Conservation (phyloP, 2,113 vertebrate genomes). For the Pycnonotus jocosus region DNA sequence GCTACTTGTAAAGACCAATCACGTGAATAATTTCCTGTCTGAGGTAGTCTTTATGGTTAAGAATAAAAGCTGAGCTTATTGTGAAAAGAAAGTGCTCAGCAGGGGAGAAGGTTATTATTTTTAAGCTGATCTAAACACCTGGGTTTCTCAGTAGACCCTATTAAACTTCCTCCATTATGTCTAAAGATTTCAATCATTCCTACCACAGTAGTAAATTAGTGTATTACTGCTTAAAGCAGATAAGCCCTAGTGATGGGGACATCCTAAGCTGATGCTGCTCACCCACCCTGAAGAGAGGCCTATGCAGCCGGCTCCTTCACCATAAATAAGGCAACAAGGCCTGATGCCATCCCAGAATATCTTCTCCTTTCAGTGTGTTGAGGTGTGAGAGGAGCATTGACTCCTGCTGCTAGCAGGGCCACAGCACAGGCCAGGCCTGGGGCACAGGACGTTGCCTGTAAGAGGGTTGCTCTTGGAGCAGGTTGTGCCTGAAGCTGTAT, state of each 20-base stretch:
- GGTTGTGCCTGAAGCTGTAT: not conserved
- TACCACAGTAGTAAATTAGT: constrained; percentile 71
- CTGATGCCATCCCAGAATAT: not conserved
- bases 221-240: constrained; percentile 65
- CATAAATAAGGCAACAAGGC: not conserved
- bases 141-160: constrained; percentile 80
- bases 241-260: constrained; percentile 39
- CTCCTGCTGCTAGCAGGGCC: not conserved
- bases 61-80: constrained; percentile 82
- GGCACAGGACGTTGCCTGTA: not conserved
- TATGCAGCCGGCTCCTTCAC: not conserved
- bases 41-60: constrained; percentile 80
- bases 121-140: constrained; percentile 88
- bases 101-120: constrained; percentile 83
- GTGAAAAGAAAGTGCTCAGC: constrained; percentile 79
- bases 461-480: not conserved
- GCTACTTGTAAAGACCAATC: constrained; percentile 86
- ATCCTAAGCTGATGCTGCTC: constrained; percentile 37
- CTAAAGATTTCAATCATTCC: constrained; percentile 81
- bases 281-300: constrained; percentile 45
- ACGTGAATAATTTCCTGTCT: constrained; percentile 91
- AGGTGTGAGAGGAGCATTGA: not conserved
- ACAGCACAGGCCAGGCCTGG: rapidly evolving
- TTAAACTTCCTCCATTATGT: constrained; percentile 80
- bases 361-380: not conserved